A percentile compares a stretch with the other conserved stretches of the same genome.
Evolutionary conservation across 2,797 vertebrate genomes (phyloP).

Genomic region (Neopelma chrysocephalum): DNA sequence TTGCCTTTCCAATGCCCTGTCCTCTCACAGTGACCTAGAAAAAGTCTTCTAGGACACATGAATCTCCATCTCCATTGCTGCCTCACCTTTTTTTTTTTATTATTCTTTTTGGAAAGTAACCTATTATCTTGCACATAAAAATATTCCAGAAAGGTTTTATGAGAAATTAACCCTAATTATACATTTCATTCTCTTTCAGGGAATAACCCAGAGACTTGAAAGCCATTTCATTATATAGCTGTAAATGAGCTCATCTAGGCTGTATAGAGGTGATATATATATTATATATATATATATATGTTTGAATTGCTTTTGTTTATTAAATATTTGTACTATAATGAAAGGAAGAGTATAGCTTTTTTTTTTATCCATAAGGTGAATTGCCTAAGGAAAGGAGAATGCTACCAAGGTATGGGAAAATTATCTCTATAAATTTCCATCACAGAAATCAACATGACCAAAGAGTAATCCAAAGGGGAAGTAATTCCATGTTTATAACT

Average conservation of each 20-base stretch:
- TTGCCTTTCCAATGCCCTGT: constrained; percentile 13
- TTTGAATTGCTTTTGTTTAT: background rate
- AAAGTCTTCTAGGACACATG: background rate
- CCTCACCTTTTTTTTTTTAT: background rate
- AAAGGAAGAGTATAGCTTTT: background rate
- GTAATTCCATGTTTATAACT: background rate
- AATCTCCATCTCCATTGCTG: background rate
- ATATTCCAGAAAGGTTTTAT: background rate
- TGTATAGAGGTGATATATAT: background rate
- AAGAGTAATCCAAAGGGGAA: background rate
- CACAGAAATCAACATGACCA: background rate
- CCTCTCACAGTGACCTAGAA: background rate
- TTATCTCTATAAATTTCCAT: background rate
- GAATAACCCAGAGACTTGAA: constrained; percentile 2
- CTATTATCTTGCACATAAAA: background rate
- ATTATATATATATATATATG: background rate
- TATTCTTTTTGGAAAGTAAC: background rate
- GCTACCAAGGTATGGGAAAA: background rate
- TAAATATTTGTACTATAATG: background rate
- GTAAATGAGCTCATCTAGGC: background rate
- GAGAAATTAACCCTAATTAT: constrained; percentile 45
- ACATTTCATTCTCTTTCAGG: constrained; percentile 9
- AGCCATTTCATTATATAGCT: background rate
- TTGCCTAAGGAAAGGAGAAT: background rate
- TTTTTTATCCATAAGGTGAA: background rate